Evolutionary conservation across 2,113 vertebrate species (phyloP).

Genomic region (Zapornia atra): DNA sequence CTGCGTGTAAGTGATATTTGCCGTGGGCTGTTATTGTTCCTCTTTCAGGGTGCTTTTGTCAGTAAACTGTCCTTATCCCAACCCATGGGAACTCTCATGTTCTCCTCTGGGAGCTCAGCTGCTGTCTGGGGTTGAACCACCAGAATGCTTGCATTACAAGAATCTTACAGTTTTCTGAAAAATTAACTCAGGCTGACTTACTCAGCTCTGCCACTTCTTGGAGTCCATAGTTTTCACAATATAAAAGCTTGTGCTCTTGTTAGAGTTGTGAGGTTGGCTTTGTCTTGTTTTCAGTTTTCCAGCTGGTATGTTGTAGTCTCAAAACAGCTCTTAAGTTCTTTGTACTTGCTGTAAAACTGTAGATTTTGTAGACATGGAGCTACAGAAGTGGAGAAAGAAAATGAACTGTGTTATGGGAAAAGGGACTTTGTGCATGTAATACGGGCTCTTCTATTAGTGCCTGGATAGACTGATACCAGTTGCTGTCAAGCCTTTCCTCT

Average conservation of each 20-base stretch:
- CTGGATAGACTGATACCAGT: background rate
- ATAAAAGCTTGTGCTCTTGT: background rate
- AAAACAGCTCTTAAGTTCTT: conserved; percentile 30
- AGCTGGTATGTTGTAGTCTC: background rate
- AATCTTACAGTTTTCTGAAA: background rate
- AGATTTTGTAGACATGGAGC: conserved; percentile 12
- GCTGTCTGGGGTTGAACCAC: too few species aligned
- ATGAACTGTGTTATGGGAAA: background rate
- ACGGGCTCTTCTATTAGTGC: conserved; percentile 15
- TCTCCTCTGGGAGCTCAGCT: too few species aligned
- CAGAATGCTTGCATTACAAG: background rate
- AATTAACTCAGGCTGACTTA: background rate
- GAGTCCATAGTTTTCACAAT: background rate
- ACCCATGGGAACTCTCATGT: too few species aligned
- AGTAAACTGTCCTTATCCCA: too few species aligned
- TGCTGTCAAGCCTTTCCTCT: conserved; percentile 14
- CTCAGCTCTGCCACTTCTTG: background rate
- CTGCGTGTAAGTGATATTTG: too few species aligned
- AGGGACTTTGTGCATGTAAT: background rate
- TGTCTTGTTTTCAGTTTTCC: background rate
- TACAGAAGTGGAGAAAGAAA: background rate
- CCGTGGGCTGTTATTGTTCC: too few species aligned
- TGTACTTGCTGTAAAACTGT: background rate
- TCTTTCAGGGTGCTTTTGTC: too few species aligned
- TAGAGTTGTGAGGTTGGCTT: background rate